These are phyloP conservation scores for Leucoraja ocellata DNA, from an alignment of 2,797 vertebrate species.

Conservation along the genomic window DNA sequence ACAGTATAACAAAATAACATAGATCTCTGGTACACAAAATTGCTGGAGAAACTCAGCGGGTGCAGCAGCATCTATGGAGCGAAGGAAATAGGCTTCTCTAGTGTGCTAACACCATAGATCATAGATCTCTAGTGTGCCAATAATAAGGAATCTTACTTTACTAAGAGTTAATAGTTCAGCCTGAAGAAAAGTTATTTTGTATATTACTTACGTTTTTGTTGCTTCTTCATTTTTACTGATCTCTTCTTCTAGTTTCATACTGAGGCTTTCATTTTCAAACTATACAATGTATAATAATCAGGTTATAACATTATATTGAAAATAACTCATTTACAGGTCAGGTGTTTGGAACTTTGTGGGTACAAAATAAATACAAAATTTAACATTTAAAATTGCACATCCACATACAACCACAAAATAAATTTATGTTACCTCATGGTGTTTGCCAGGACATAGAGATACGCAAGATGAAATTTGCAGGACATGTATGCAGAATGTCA, in stretches of 20 bases:
- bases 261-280: slow-evolving; percentile 89
- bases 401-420: background rate
- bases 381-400: background rate
- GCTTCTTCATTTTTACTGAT: slow-evolving; percentile 82
- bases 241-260: slow-evolving; percentile 79
- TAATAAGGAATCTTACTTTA: background rate
- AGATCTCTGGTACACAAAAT: background rate
- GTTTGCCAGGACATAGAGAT: too few species aligned
- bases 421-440: background rate
- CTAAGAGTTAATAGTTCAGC: background rate
- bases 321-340: background rate
- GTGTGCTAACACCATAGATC: background rate
- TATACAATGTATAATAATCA: slow-evolving; percentile 46
- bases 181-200: background rate
- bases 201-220: slow-evolving; percentile 72
- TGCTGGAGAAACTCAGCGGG: too few species aligned
- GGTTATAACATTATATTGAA: background rate
- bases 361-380: background rate
- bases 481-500: too few species aligned
- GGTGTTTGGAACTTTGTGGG: background rate
- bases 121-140: too few species aligned
- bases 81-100: too few species aligned
- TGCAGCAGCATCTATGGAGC: too few species aligned
- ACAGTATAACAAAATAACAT: background rate
- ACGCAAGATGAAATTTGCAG: too few species aligned